A percentile compares a stretch with the other conserved stretches of the same genome.
Evolutionary conservation across 2,888 invertebrate genomes (phyloP).

Genomic region (Arge pagana): DNA sequence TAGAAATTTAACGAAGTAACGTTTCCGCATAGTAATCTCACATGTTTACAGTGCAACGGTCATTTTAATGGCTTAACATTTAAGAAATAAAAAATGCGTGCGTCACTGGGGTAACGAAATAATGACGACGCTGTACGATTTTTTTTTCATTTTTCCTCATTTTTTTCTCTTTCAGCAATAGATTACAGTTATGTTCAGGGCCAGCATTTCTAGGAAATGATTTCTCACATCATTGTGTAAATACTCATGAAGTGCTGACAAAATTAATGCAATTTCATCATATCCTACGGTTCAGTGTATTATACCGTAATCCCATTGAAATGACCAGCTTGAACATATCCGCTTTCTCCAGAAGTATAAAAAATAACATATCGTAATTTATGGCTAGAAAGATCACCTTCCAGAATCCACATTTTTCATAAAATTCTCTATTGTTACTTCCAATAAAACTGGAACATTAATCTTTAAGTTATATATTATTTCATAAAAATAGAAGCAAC

Average conservation of each 20-base stretch:
- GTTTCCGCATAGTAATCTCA: slow-evolving; percentile 3
- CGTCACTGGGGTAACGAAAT: not conserved
- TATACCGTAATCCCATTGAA: too few species aligned
- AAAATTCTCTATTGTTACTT: slow-evolving; percentile 52
- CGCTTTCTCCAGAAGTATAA: slow-evolving; percentile 43
- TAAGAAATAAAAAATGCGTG: slow-evolving; percentile 5
- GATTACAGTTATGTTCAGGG: slow-evolving; percentile 13
- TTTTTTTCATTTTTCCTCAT: not conserved
- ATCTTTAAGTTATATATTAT: slow-evolving; percentile 45
- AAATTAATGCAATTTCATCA: not conserved
- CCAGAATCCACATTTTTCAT: slow-evolving; percentile 30
- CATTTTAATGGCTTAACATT: slow-evolving; percentile 7
- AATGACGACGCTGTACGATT: not conserved
- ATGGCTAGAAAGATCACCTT: slow-evolving; percentile 32
- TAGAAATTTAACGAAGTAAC: not conserved
- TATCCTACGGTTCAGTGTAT: too few species aligned
- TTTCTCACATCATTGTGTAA: too few species aligned
- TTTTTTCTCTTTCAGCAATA: slow-evolving; percentile 11
- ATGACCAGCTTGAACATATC: slow-evolving; percentile 41
- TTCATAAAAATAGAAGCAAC: slow-evolving; percentile 51
- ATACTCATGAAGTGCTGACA: too few species aligned
- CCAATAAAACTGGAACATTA: slow-evolving; percentile 57
- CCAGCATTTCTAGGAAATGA: too few species aligned
- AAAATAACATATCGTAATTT: slow-evolving; percentile 43
- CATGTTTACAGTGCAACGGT: slow-evolving; percentile 11